Percentiles rank a stretch among this genome's conserved stretches.
Conservation (phyloP, 2,113 vertebrate genomes). For the Brachyistius frenatus region DNA sequence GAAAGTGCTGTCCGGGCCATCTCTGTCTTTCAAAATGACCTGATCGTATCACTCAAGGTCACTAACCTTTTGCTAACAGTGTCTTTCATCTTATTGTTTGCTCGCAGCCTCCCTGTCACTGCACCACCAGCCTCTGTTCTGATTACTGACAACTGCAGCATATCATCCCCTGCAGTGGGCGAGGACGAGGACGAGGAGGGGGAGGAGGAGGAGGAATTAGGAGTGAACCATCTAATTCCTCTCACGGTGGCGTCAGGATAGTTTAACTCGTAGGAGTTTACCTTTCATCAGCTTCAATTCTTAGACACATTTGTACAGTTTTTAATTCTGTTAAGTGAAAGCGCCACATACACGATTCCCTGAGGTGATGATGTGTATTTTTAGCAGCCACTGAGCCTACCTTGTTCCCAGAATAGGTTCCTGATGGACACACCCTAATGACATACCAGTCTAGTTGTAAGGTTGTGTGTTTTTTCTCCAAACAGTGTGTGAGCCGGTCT, state of each 20-base stretch:
- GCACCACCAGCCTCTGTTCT: constrained; percentile 17
- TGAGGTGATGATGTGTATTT: constrained; percentile 50
- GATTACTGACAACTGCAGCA: constrained; percentile 50
- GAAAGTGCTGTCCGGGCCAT: neutral
- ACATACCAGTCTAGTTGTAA: constrained; percentile 48
- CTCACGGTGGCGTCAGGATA: constrained; percentile 2
- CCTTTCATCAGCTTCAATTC: constrained; percentile 26
- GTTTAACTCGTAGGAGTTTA: constrained; percentile 43
- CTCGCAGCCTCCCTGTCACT: constrained; percentile 9
- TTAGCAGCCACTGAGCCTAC: constrained; percentile 34
- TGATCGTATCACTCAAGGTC: constrained; percentile 21
- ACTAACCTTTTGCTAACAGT: constrained; percentile 11
- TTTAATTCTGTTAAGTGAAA: constrained; percentile 28
- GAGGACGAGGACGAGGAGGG: constrained; percentile 8
- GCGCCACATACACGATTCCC: constrained; percentile 11
- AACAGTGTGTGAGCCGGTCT: constrained; percentile 59
- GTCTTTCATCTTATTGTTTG: constrained; percentile 30
- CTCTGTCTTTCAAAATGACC: constrained; percentile 6
- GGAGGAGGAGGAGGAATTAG: constrained; percentile 18
- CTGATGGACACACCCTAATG: constrained; percentile 73
- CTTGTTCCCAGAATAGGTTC: constrained; percentile 56
- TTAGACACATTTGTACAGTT: neutral
- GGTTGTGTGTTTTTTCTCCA: constrained; percentile 41
- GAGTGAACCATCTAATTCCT: constrained; percentile 43
- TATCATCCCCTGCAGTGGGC: constrained; percentile 42